phyloP scores from a whole-genome alignment of 1,140 invertebrate species.

The Thaumetopoea pityocampa region DNA sequence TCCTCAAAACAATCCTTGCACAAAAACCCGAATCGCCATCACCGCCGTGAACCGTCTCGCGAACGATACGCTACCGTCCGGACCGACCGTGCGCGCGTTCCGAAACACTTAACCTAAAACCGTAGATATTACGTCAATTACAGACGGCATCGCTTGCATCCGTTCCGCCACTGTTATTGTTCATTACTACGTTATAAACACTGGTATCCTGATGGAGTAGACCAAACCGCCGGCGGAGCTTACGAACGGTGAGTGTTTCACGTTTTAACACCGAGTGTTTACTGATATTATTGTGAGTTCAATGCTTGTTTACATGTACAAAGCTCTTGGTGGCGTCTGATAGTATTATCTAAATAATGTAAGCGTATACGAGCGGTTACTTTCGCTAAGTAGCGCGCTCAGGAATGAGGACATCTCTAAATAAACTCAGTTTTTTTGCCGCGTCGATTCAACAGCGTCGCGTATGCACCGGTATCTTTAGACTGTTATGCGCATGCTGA shows the following conservation, averaged over 20 bases:
- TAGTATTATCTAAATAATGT: conserved; percentile 32
- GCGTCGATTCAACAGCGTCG: conserved; percentile 33
- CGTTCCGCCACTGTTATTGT: conserved; percentile 45
- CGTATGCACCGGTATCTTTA: conserved; percentile 23
- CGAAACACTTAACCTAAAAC: conserved; percentile 28
- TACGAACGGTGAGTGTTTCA: conserved; percentile 41
- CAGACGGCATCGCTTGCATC: conserved; percentile 24
- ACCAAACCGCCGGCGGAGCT: conserved; percentile 24
- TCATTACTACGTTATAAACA: conserved; percentile 38
- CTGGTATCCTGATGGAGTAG: conserved; percentile 40
- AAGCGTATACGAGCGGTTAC: conserved; percentile 38
- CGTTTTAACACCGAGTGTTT: conserved; percentile 20
- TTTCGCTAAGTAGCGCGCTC: conserved; percentile 43
- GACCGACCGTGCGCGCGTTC: conserved; percentile 16
- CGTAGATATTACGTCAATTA: conserved; percentile 39
- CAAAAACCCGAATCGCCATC: conserved; percentile 34
- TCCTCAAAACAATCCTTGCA: conserved; percentile 52
- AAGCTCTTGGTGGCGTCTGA: conserved; percentile 14
- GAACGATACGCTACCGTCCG: conserved; percentile 13
- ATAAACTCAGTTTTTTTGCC: conserved; percentile 57
- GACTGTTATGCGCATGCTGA: conserved; percentile 31
- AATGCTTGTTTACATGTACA: conserved; percentile 28
- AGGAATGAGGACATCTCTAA: conserved; percentile 61
- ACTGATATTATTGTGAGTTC: conserved; percentile 28
- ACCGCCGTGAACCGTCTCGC: conserved; percentile 20